Conservation (phyloP, 2,888 invertebrate genomes). For the Coleophora flavipennella region DNA sequence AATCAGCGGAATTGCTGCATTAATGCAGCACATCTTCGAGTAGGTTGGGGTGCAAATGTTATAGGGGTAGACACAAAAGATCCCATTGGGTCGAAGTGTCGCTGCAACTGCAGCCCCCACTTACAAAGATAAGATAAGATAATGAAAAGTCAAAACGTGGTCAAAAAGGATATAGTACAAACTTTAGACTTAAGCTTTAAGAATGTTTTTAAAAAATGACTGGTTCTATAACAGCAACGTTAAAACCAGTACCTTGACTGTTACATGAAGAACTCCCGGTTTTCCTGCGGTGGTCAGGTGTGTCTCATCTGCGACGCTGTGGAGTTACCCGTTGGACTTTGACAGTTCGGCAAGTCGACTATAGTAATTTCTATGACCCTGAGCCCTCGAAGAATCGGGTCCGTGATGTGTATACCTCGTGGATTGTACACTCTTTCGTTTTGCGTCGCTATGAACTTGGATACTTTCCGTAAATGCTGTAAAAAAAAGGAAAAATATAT, state of each 20-base stretch:
- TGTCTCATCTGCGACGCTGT: constrained; percentile 45
- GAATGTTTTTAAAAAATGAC: constrained; percentile 13
- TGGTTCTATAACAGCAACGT: constrained; percentile 18
- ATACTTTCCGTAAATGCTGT: constrained; percentile 92
- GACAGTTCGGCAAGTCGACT: constrained; percentile 82
- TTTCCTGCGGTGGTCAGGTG: constrained; percentile 68
- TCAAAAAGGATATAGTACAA: too few species aligned
- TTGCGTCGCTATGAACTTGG: constrained; percentile 95
- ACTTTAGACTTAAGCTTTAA: too few species aligned
- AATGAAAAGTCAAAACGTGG: too few species aligned
- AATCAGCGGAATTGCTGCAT: too few species aligned
- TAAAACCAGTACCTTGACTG: constrained; percentile 53
- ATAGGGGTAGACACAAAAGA: too few species aligned
- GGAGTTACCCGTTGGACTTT: constrained; percentile 59
- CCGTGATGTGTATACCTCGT: constrained; percentile 92
- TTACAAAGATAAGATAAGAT: too few species aligned
- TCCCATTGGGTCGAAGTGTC: too few species aligned
- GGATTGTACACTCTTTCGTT: constrained; percentile 97
- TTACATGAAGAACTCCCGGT: constrained; percentile 70
- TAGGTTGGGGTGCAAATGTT: too few species aligned
- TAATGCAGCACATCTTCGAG: too few species aligned
- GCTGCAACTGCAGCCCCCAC: too few species aligned
- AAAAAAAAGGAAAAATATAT: constrained; percentile 28
- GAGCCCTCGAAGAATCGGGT: constrained; percentile 95
- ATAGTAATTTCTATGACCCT: constrained; percentile 95